Conservation (phyloP, 2,888 invertebrate genomes). For the Oxytorus armatus region DNA sequence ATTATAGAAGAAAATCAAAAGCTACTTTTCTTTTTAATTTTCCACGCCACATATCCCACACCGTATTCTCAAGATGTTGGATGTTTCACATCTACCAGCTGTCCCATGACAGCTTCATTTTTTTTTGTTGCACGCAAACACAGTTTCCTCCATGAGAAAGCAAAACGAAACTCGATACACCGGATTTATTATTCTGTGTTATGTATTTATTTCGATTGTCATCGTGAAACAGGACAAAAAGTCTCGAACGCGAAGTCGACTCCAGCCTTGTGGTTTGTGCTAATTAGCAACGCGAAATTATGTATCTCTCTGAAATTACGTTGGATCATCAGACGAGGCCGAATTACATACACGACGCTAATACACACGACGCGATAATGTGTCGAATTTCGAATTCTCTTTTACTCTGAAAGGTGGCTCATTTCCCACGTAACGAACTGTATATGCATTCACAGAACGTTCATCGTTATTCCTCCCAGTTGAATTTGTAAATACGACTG, state of each 20-base stretch:
- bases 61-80: too few relatives aligned
- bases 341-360: too few relatives aligned
- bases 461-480: not conserved
- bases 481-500: conserved; percentile 13
- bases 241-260: not conserved
- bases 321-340: too few relatives aligned
- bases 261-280: conserved; percentile 1
- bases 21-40: too few relatives aligned
- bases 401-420: conserved; percentile 9
- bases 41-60: too few relatives aligned
- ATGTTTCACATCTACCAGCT: too few relatives aligned
- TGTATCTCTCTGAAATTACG: not conserved
- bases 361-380: not conserved
- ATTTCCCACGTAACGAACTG: conserved; percentile 27
- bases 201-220: conserved; percentile 6
- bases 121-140: too few relatives aligned
- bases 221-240: not conserved
- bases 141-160: not conserved
- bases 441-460: not conserved
- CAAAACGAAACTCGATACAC: not conserved
- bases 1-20: too few relatives aligned
- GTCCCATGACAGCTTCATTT: too few relatives aligned
- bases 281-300: conserved; percentile 32
- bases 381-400: conserved; percentile 46
- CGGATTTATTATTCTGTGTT: not conserved